Conservation (phyloP, 2,888 invertebrate species). For the Spatulosminthurus flaviceps region DNA sequence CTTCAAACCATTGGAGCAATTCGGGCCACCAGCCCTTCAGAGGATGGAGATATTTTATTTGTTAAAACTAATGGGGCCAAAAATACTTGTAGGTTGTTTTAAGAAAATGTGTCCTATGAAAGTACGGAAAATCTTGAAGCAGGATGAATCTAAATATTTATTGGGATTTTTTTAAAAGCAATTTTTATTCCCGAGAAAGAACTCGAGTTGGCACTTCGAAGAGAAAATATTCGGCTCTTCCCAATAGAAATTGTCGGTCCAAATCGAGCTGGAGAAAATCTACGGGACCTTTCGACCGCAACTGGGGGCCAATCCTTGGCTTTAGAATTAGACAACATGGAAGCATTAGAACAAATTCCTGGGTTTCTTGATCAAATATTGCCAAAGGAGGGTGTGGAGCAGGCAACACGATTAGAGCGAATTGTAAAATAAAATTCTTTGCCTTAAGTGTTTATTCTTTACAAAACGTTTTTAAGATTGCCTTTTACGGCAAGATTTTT, state of each 20-base stretch:
- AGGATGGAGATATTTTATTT: background rate
- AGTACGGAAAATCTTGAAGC: too few relatives aligned
- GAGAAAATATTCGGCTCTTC: background rate
- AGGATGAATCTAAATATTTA: too few relatives aligned
- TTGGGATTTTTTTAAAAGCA: background rate
- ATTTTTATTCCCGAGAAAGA: background rate
- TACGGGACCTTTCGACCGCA: background rate
- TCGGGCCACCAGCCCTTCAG: background rate
- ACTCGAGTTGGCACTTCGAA: background rate
- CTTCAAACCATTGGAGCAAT: background rate
- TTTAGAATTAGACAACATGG: background rate
- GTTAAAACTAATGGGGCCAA: background rate
- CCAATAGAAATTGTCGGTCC: background rate
- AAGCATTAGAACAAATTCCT: background rate
- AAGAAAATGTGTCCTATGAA: background rate
- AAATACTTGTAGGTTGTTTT: constrained; percentile 2
- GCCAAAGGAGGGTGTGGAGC: too few relatives aligned
- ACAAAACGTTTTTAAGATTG: too few relatives aligned
- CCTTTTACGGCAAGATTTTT: too few relatives aligned
- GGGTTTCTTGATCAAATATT: background rate
- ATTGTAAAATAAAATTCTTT: too few relatives aligned
- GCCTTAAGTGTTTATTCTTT: too few relatives aligned
- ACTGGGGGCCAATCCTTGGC: background rate
- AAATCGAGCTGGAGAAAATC: background rate
- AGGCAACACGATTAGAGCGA: too few relatives aligned